Base-by-base conservation (phyloP, 1,140 invertebrate genomes). In the Mycetomoellerius zeteki region DNA sequence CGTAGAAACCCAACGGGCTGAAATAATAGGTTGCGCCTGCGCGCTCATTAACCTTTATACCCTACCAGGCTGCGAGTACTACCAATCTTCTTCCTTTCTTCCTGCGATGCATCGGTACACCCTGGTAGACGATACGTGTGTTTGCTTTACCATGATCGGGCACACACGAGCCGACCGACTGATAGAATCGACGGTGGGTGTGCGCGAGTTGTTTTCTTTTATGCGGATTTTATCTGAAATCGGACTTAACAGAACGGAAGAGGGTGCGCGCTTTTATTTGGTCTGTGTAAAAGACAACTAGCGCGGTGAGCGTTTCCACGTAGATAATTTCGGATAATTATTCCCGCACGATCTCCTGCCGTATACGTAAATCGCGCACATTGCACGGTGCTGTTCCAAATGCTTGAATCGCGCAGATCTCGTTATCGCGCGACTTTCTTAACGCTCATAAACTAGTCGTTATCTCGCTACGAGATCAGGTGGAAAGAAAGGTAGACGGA, bases 41-140 rank as follows among this genome's bases (percentile, higher is more conserved):
- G 94, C 94, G 94, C 94, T 95, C 94, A 95, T 95, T 95, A 95
- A 95, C 95, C 95, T 95, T 95, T 95, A 94, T 95, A 95, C 94
- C 94, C 93, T 89, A 92, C 90, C 94, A 92, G 92, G 93, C 92
- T 91, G 92, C 93, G 89, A 92, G 92, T 93, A 93, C 93, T 92
- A 93, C 91, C 93, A 92, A 93, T 93, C 93, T 93, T 93, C 89
- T 89, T 93, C 87, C 89, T 91, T 90, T 91, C 91, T 91, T 87
- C 88, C 90, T 87, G 85, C 84, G 88, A 89, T 92, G 85, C 86
- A 80, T 85, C 78, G 60, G 86, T 89, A 88, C 69, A 85, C 69
- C 75, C 82, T 85, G 85, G 75, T 85, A 77, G 91, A 89, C 88
- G 91, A 90, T 92, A 89, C 88, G 89, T 86, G 85, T 92, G 89